A percentile compares a stretch with the other conserved stretches of the same genome.
phyloP scores from a whole-genome alignment of 37 sponge, comb jelly and placozoan genomes.

The Ephydatia muelleri region DNA sequence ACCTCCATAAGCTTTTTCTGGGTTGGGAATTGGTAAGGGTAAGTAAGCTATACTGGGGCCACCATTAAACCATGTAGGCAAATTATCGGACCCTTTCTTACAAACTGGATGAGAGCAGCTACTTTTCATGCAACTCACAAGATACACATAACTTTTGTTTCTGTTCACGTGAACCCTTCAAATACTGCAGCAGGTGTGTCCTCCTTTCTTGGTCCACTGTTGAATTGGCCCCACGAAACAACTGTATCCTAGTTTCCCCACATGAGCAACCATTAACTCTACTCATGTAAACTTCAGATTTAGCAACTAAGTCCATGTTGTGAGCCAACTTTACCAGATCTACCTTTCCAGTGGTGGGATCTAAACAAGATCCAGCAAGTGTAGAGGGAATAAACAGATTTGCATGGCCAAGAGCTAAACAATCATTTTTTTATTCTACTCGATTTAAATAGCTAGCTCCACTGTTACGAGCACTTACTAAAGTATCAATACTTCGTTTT shows the following conservation, averaged over 20 bases:
- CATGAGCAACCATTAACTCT: slow-evolving; percentile 8
- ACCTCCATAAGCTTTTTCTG: slow-evolving; percentile 6
- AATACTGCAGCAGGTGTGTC: background rate
- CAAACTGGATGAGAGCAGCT: slow-evolving; percentile 47
- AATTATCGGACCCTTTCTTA: background rate
- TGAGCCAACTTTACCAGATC: slow-evolving; percentile 2
- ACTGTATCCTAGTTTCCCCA: slow-evolving; percentile 38
- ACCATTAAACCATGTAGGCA: slow-evolving; percentile 24
- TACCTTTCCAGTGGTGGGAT: background rate
- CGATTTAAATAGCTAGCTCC: slow-evolving; percentile 37
- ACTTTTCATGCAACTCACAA: slow-evolving; percentile 16
- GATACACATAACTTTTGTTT: slow-evolving; percentile 8
- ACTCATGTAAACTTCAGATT: slow-evolving; percentile 36
- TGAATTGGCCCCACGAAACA: slow-evolving; percentile 27
- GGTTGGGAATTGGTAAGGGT: slow-evolving; percentile 43
- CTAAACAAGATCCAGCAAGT: slow-evolving; percentile 17
- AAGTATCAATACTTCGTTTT: background rate
- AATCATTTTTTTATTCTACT: slow-evolving; percentile 29
- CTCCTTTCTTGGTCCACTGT: slow-evolving; percentile 8
- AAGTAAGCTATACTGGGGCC: slow-evolving; percentile 16
- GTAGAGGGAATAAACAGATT: slow-evolving; percentile 23
- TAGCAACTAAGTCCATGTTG: slow-evolving; percentile 23
- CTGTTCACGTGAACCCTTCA: slow-evolving; percentile 14
- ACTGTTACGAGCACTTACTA: slow-evolving; percentile 31
- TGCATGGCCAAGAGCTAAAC: slow-evolving; percentile 17